Evolutionary conservation across 2,888 invertebrate genomes (phyloP).

Genomic region (Nemurella pictetii): DNA sequence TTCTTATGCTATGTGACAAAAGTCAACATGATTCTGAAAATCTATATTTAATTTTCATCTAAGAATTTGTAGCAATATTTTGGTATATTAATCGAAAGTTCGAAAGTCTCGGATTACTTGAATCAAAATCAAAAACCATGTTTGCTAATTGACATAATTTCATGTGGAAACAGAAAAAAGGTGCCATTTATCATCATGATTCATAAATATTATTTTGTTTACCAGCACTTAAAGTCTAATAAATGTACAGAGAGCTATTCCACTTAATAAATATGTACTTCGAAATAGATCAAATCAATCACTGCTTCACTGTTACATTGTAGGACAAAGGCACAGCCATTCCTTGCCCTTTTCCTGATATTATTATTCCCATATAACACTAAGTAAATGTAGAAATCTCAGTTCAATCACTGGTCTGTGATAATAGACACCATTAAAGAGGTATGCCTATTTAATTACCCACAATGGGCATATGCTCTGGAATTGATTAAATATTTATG

Average conservation of each 20-base stretch:
- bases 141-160: not conserved
- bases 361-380: too few species aligned
- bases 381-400: too few species aligned
- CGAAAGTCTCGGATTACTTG: not conserved
- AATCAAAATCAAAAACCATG: not conserved
- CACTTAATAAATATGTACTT: not conserved
- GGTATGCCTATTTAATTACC: not conserved
- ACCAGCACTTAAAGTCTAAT: not conserved
- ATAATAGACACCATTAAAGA: not conserved
- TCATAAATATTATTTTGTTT: not conserved
- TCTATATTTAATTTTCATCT: not conserved
- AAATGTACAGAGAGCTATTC: not conserved
- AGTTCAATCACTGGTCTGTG: too few species aligned
- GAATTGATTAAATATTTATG: too few species aligned
- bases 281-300: not conserved
- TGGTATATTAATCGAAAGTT: not conserved
- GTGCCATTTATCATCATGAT: not conserved
- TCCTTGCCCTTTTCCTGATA: too few species aligned
- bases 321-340: not conserved
- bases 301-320: not conserved
- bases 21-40: not conserved
- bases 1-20: not conserved
- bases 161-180: not conserved
- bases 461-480: not conserved
- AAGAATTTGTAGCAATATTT: not conserved